phyloP scores from a whole-genome alignment of 1,140 invertebrate species.

The Lordiphosa mommai region DNA sequence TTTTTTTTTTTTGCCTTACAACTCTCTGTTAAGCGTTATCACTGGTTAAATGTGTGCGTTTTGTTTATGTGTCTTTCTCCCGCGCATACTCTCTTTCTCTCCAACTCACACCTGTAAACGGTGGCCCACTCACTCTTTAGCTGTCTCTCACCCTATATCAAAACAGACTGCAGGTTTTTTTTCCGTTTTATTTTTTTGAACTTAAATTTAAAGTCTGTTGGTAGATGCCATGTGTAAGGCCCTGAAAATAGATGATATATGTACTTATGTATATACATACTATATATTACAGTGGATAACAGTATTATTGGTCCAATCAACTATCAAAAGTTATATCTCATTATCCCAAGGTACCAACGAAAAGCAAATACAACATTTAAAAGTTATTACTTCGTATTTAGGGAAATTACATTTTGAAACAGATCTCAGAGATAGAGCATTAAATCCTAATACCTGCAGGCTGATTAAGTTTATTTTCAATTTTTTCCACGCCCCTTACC shows the following conservation, averaged over 20 bases:
- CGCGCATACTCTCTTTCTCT: conserved; percentile 26
- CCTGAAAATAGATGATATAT: conserved; percentile 18
- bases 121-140: conserved; percentile 2
- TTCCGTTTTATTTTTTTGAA: conserved; percentile 3
- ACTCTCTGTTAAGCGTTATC: conserved; percentile 45
- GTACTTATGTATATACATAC: background rate
- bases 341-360: too few relatives aligned
- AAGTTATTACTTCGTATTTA: too few relatives aligned
- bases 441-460: too few relatives aligned
- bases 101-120: background rate
- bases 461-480: too few relatives aligned
- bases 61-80: conserved; percentile 24
- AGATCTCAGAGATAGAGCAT: too few relatives aligned
- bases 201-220: conserved; percentile 7
- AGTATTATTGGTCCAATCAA: background rate
- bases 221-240: conserved; percentile 19
- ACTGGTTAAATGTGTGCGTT: conserved; percentile 11
- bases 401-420: too few relatives aligned
- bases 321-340: too few relatives aligned
- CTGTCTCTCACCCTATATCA: conserved; percentile 17
- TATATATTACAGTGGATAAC: background rate
- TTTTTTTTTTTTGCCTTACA: conserved; percentile 46
- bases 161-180: conserved; percentile 35
- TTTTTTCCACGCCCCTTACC: too few relatives aligned
- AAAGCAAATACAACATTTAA: too few relatives aligned